Conservation (phyloP, 2,113 vertebrate species). For the Stegastes partitus region DNA sequence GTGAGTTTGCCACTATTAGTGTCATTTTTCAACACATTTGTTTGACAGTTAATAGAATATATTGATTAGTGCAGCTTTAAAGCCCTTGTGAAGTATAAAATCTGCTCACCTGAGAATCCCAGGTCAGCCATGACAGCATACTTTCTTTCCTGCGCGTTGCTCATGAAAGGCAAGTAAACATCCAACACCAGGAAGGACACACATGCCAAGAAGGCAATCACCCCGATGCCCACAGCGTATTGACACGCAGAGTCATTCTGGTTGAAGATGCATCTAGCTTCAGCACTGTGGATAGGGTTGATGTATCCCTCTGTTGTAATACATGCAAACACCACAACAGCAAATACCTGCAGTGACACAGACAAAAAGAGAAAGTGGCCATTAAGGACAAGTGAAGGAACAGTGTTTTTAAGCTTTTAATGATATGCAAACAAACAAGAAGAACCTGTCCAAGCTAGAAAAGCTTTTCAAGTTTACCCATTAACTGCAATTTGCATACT, state of each 20-base stretch:
- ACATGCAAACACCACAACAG: constrained; percentile 89
- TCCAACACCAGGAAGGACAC: constrained; percentile 88
- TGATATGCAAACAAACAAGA: background rate
- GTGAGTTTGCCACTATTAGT: too few species aligned
- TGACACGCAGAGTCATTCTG: constrained; percentile 87
- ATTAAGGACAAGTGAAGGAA: background rate
- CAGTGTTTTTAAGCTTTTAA: background rate
- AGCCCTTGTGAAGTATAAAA: background rate
- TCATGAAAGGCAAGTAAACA: constrained; percentile 89
- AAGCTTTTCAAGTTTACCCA: background rate
- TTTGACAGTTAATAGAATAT: background rate
- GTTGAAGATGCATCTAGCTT: constrained; percentile 88
- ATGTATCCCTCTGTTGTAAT: constrained; percentile 90
- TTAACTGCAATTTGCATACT: constrained; percentile 7
- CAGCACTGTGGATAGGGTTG: rapidly evolving
- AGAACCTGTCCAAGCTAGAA: background rate
- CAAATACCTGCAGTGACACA: constrained; percentile 83
- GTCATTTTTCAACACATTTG: background rate
- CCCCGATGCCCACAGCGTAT: constrained; percentile 87
- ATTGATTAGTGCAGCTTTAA: constrained; percentile 11
- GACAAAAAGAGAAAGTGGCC: background rate
- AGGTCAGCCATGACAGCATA: constrained; percentile 88
- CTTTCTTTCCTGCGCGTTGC: constrained; percentile 89
- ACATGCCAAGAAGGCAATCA: constrained; percentile 91
- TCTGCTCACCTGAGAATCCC: constrained; percentile 88